These are phyloP conservation scores for Eledone cirrhosa DNA, from an alignment of 2,888 invertebrate genomes.

Conservation along the genomic window DNA sequence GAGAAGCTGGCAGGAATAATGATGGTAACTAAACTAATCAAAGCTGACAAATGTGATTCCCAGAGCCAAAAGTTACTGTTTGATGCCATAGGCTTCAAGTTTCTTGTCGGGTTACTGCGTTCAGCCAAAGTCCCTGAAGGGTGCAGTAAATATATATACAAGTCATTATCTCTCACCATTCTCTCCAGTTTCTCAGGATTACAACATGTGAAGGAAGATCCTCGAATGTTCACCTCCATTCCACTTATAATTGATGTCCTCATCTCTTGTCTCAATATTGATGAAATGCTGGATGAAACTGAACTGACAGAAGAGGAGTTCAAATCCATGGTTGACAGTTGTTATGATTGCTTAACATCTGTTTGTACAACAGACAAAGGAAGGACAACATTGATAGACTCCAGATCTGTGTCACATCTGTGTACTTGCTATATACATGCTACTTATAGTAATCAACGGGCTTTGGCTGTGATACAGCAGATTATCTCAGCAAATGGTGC, in stretches of 20 bases:
- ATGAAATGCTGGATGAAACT: background rate
- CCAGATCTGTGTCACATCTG: background rate
- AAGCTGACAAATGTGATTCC: constrained; percentile 81
- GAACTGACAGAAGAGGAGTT: constrained; percentile 2
- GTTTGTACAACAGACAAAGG: constrained; percentile 13
- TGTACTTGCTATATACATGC: constrained; percentile 16
- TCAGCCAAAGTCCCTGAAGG: constrained; percentile 80
- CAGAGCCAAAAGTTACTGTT: constrained; percentile 72
- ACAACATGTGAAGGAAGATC: constrained; percentile 38
- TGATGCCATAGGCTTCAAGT: constrained; percentile 88
- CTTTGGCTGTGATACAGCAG: background rate
- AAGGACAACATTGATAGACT: background rate
- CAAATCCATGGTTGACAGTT: background rate
- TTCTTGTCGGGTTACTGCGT: constrained; percentile 81
- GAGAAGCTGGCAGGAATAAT: too few species aligned
- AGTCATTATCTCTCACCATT: constrained; percentile 88
- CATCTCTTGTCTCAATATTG: background rate
- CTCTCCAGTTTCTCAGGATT: constrained; percentile 79
- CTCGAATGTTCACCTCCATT: too few species aligned
- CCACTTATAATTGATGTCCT: too few species aligned
- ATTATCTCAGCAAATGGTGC: background rate
- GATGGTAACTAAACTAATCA: constrained; percentile 82
- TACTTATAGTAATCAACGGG: constrained; percentile 1
- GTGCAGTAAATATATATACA: constrained; percentile 88
- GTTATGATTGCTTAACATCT: background rate